Conservation (phyloP, 2,113 vertebrate species). For the Hypanus sabinus region DNA sequence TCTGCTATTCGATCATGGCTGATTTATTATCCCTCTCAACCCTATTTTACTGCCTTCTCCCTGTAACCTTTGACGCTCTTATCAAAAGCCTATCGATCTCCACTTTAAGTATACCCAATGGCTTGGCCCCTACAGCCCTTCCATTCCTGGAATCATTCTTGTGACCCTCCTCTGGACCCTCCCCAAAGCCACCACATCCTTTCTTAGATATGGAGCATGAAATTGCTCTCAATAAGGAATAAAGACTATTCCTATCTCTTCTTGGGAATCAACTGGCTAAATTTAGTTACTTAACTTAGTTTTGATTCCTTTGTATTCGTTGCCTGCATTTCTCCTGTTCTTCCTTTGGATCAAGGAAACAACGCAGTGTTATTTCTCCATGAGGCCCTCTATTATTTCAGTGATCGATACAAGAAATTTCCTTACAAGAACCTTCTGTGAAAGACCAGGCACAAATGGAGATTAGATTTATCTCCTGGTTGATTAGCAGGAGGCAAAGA, state of each 20-base stretch:
- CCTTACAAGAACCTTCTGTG: background rate
- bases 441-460: background rate
- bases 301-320: background rate
- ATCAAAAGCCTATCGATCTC: no score
- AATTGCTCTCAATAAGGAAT: background rate
- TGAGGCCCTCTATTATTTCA: background rate
- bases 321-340: background rate
- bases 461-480: background rate
- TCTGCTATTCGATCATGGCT: no score
- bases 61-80: no score
- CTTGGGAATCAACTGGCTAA: background rate
- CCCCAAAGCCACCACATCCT: no score
- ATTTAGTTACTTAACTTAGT: background rate
- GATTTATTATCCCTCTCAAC: no score
- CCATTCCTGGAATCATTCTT: no score
- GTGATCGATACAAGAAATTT: background rate
- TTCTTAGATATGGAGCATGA: no score
- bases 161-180: no score
- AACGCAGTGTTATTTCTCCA: background rate
- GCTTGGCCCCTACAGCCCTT: no score
- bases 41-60: no score
- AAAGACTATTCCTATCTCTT: background rate
- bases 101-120: no score
- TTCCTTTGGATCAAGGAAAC: background rate
- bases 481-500: no score